A percentile compares a stretch with the other conserved stretches of the same genome.
Conservation (phyloP, 2,113 vertebrate species). For the Lepus timidus region DNA sequence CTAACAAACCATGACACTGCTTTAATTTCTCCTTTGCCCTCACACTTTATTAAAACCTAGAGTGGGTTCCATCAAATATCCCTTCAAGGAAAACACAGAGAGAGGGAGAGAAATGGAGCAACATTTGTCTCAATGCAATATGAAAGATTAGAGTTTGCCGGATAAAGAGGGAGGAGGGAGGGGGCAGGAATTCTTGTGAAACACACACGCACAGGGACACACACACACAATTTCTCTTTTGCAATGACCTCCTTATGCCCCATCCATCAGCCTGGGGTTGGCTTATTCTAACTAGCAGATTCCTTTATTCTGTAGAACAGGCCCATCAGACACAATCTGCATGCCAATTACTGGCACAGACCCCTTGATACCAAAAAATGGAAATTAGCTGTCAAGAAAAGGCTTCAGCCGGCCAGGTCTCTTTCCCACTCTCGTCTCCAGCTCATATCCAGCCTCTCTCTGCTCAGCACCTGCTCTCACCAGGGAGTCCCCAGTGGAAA, state of each 20-base stretch:
- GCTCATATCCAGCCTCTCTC: conserved; percentile 78
- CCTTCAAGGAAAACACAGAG: conserved; percentile 87
- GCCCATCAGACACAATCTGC: conserved; percentile 99
- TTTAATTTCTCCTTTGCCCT: conserved; percentile 89
- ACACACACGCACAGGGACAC: conserved; percentile 74
- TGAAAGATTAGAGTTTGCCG: conserved; percentile 90
- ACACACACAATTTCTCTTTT: conserved; percentile 89
- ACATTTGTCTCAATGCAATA: conserved; percentile 91
- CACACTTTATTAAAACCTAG: conserved; percentile 89
- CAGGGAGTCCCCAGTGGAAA: conserved; percentile 90
- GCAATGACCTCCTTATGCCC: conserved; percentile 95
- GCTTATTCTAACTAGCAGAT: conserved; percentile 98
- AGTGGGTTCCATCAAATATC: conserved; percentile 89
- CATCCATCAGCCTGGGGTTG: conserved; percentile 98
- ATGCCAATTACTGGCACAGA: conserved; percentile 99
- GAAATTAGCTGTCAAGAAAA: conserved; percentile 98
- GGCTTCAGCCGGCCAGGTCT: conserved; percentile 89
- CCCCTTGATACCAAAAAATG: conserved; percentile 98
- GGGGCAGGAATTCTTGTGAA: conserved; percentile 80
- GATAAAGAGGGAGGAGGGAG: conserved; percentile 86
- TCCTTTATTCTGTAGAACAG: conserved; percentile 94
- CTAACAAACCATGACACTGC: conserved; percentile 93
- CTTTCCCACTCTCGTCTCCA: conserved; percentile 81
- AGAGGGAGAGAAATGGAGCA: conserved; percentile 84
- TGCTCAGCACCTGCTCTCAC: conserved; percentile 85